phyloP scores from a whole-genome alignment of 2,797 vertebrate genomes.

The Neostethus bicornis region DNA sequence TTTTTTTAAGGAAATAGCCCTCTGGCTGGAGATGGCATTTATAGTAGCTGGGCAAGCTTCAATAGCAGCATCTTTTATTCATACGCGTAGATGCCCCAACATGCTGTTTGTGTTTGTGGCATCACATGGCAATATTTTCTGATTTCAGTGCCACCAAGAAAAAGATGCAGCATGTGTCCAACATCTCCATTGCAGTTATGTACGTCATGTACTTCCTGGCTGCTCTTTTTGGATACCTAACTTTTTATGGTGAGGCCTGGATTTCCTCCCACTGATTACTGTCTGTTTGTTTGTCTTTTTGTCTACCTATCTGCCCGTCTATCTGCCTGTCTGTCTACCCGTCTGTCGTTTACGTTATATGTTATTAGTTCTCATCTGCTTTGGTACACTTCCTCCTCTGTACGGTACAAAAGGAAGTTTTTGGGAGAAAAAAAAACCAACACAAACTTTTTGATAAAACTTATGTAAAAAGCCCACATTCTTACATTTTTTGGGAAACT shows the following conservation, averaged over 20 bases:
- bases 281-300: conserved; percentile 1
- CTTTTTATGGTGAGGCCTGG: conserved; percentile 90
- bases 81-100: conserved; percentile 7
- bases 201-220: conserved; percentile 98
- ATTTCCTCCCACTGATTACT: conserved; percentile 11
- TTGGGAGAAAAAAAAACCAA: too few relatives aligned
- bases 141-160: conserved; percentile 89
- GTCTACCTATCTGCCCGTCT: neutral
- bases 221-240: conserved; percentile 98
- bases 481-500: too few relatives aligned
- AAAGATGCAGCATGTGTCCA: conserved; percentile 97
- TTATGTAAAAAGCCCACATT: too few relatives aligned
- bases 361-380: neutral
- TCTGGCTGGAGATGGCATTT: conserved; percentile 20
- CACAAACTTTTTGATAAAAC: too few relatives aligned
- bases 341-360: conserved; percentile 3
- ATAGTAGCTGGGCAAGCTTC: conserved; percentile 11
- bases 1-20: conserved; percentile 4
- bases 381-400: neutral
- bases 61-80: conserved; percentile 10
- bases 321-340: neutral
- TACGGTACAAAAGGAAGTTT: too few relatives aligned
- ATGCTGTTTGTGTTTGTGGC: conserved; percentile 29
- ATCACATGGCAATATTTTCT: conserved; percentile 62
- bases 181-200: conserved; percentile 97